Base-by-base conservation (phyloP, 2,888 invertebrate genomes). In the Empis stercorea region DNA sequence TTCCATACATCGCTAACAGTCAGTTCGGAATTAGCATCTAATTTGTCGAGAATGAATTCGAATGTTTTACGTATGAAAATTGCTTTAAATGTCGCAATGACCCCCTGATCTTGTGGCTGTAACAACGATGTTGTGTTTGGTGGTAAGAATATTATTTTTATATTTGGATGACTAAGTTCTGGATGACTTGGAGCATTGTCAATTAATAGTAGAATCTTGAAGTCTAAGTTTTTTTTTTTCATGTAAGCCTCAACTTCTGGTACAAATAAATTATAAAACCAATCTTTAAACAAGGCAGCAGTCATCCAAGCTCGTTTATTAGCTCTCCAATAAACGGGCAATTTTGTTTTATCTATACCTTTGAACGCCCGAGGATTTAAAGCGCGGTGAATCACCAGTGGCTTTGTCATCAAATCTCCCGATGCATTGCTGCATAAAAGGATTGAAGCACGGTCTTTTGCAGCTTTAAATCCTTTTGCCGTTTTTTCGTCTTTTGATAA, bases 71-170 rank as follows among this genome's bases (percentile, higher is more conserved):
- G 39, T 40, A 48, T 44, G 39, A 38, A 48, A 27, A 40, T 36
- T 15, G 20, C 32, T 45, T 41, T 48, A 43, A 48, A 47, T 14
- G 43, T 47, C 7, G 43, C 23, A 23, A 48, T 48, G 13, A 48
- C 44, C 7, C 45, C 30, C 42, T 48, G 48, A 30, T 48, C 41
- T 27, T 38, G 30, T 27, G 45, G 42, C 37, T 48, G 42, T n/a
- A 48, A 4, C 17, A 48, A n/a, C 10, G 45, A 30, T 16, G 48
- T 48, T 27, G 42, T 45, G 37, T 48, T 48, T 11, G 41, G 41
- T 14, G 48, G 34, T 45, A 45, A 45, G 44, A 48, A 42, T n/a
- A 17, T 20, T 1, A 46, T n/a, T 40, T 44, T 27, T 37, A 48
- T 43, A 17, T 43, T 48, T 20, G 34, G 32, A 43, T 48, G 43